Evolutionary conservation across 1,140 invertebrate species (phyloP), one percentile per base, ranked within the genome.

Genomic region (Pseudoatta argentina): DNA sequence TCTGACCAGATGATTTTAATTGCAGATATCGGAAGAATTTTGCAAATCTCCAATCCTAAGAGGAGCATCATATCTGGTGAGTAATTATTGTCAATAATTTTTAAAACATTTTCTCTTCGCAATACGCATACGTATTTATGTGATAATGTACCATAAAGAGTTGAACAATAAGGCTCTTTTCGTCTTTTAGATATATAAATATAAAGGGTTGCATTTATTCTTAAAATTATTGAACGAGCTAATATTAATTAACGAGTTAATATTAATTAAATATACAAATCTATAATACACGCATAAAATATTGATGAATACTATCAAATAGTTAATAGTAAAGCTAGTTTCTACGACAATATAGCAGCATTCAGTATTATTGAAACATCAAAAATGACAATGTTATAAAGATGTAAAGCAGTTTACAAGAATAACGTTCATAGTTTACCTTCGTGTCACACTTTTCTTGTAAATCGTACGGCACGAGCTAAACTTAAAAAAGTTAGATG

Each of bases 391-490:
- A 27, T 3, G 27, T 10, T 30, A 21, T 24, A 71, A 44, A 57
- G n/a, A 39, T 59, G 21, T 30, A 44, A 34, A 66, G 69, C 59
- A 39, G n/a, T 85, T 75, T 66, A 64, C 7, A 53, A 61, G 4
- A 64, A 44, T 78, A 85, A 10, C 30, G 3, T 77, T 76, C 44
- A 4, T 39, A 53, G 59, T 71, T 67, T 82, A 72, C 51, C 39
- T 48, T 61, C 67, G 30, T 72, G 72, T 63, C 57, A 76, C 59
- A 75, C 51, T 63, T 85, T 44, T 34, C 44, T 85, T 61, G 71
- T 85, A 85, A 63, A 75, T 61, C 34, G 44, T 55, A 75, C 8
- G n/a, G 44, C 67, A 75, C 8, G 27, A 71, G 48, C 14, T 73
- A 44, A 24, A 63, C 30, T 76, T 63, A 55, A 61, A 53, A 51